Evolutionary conservation across 2,888 invertebrate genomes (phyloP), one percentile per base, ranked within the genome.

Genomic region (Entomobrya proxima): DNA sequence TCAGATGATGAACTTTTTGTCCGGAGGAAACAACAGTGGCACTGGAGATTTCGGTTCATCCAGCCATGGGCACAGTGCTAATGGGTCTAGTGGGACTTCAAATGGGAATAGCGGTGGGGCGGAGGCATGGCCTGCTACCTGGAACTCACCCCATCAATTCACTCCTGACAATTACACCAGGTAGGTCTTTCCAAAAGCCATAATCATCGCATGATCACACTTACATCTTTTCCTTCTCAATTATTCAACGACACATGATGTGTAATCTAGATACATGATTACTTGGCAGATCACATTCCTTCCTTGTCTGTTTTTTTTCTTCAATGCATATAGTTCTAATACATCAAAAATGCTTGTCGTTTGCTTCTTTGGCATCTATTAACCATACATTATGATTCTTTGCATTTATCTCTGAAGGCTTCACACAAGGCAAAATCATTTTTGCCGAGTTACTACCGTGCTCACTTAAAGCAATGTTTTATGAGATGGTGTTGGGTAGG

Each of bases 1-100:
- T 75, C 75, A 89, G 89, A 88, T 89, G 89, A 88, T 89, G 89
- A 89, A 88, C 86, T 88, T 89, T 55, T 88, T 89, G 76, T 88
- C 88, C 37, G 83, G 87, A 40, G 87, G 88, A 40, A 83, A 83
- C 55, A 18, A 37, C 50, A 69, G 35, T 27, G 27, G 83, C 35
- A 72, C 79, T 52, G 79, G 74, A 74, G 86, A 86, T 7, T 86
- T 86, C 44, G 58, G 76, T 61, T 50, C 78, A 15, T 75, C 76
- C 13, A 44, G 79, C 78, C 82, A 86, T 75, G 82, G 82, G 58
- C 86, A 86, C 50, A 78, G 78, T 83, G 74, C 78, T 67, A 80
- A 80, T 75, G 79, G 72, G 50, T 78, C 82, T 67, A 44, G 74
- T 81, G 85, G 81, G 77, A 77, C 77, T 58, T 67, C 84, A 74